A percentile compares a stretch with the other conserved stretches of the same genome.
Conservation (phyloP, 2,888 invertebrate species). For the Norana najaformis region DNA sequence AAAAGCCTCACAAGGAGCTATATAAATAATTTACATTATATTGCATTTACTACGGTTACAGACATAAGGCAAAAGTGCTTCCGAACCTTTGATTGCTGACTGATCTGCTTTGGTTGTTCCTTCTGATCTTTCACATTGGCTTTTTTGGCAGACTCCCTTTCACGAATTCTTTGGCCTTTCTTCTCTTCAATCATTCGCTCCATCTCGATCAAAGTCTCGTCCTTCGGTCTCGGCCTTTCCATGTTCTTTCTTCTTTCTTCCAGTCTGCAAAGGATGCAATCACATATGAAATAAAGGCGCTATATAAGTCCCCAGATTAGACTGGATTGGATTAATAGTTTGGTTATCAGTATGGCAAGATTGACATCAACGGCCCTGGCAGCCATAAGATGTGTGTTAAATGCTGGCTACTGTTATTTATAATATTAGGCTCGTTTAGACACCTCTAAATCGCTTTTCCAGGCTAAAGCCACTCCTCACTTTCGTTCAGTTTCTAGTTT, state of each 20-base stretch:
- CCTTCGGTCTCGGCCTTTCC: conserved; percentile 47
- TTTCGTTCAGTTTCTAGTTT: too few species aligned
- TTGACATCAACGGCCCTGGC: too few species aligned
- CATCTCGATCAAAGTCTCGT: conserved; percentile 50
- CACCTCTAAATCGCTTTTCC: too few species aligned
- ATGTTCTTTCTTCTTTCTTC: conserved; percentile 48
- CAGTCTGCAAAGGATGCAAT: too few species aligned
- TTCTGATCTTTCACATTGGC: neutral
- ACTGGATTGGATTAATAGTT: too few species aligned
- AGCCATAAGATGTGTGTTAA: too few species aligned
- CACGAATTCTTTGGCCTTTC: conserved; percentile 47
- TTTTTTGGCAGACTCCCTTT: neutral
- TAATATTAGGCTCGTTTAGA: too few species aligned
- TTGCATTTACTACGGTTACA: neutral
- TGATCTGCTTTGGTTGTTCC: neutral
- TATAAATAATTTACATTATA: neutral
- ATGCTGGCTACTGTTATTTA: too few species aligned
- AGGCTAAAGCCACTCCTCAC: too few species aligned
- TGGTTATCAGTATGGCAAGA: too few species aligned
- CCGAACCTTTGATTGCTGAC: neutral
- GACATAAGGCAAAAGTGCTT: neutral
- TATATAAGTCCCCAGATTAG: too few species aligned
- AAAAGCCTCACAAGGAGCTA: neutral
- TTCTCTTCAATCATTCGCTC: conserved; percentile 55
- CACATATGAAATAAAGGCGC: too few species aligned